Evolutionary conservation across 2,113 vertebrate species (phyloP), one percentile per base, ranked within the genome.

Genomic region (Pangasianodon hypophthalmus): DNA sequence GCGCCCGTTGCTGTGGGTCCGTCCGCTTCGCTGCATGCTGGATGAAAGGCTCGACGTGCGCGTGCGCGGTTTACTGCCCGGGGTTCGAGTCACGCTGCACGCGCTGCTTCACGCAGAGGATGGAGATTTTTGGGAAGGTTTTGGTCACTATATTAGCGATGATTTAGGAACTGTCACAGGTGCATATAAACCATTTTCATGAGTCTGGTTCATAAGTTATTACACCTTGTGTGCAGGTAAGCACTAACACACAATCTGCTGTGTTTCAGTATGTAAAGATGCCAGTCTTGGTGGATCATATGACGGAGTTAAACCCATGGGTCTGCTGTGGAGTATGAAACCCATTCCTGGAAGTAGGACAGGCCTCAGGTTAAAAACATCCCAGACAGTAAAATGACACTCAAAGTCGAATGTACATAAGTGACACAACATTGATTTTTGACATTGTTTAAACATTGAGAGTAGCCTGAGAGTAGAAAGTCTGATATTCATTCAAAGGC

Each of bases 271-370:
- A 81, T 93, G 92, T 44, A 69, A 93, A 37, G 93, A 96, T 85
- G 83, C 24, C 60, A 95, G 95, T 88, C 32, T 94, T 24, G 95
- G 95, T 2, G 96, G 96, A 32, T 95, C 96, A 0, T 97, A 95
- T 60, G 86, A 83, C 5, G 96, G 96, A 0, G 90, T 94, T 0
- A 94, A 97, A 89, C 93, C 89, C 4, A 96, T 96, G 96, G 96
- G 95, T 84, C 88, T 97, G 6, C 73, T 97, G 41, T 96, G 96
- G 96, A 96, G 96, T 58, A 92, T 96, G 87, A 94, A 91, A 85
- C 93, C 95, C 41, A 92, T 95, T 85, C 94, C 95, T 84, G 95
- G 95, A 56, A 95, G 95, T 87, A 93, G 93, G 91, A 89, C 91
- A 48, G 93, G 95, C 21, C 93, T 96, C 90, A 93, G 96, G 96